Conservation (phyloP, 2,888 invertebrate genomes). For the Timandra comae region DNA sequence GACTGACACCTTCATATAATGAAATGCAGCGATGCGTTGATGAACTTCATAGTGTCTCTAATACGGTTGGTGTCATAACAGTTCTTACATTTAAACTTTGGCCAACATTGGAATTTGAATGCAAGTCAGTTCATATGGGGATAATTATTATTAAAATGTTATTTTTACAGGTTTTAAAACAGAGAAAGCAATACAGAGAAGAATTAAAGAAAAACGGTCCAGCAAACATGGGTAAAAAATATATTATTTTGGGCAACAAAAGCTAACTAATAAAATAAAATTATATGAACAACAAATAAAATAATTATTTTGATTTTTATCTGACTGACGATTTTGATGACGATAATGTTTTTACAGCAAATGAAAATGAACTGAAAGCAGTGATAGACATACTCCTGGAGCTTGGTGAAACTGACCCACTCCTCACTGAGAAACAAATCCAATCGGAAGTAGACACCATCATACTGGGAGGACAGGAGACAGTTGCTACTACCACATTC, state of each 20-base stretch:
- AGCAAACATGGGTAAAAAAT: not conserved
- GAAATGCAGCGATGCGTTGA: conserved; percentile 33
- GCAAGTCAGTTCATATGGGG: too few relatives aligned
- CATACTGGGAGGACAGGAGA: conserved; percentile 75
- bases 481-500: conserved; percentile 53
- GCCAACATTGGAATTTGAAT: too few relatives aligned
- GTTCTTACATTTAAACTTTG: too few relatives aligned
- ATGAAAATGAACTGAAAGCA: conserved; percentile 44
- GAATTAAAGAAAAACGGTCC: conserved; percentile 16
- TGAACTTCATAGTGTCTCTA: conserved; percentile 43
- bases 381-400: conserved; percentile 74
- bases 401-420: conserved; percentile 47
- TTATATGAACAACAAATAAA: not conserved
- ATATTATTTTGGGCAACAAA: not conserved
- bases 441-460: conserved; percentile 76
- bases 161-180: conserved; percentile 33
- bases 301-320: too few relatives aligned
- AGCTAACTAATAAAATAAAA: not conserved
- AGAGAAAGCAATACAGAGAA: conserved; percentile 28
- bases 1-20: conserved; percentile 30
- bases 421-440: conserved; percentile 67
- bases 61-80: conserved; percentile 40
- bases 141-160: not conserved
- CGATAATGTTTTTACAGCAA: too few relatives aligned
- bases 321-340: not conserved